phyloP scores from a whole-genome alignment of 2,888 invertebrate genomes.

The Luffia ferchaultella region DNA sequence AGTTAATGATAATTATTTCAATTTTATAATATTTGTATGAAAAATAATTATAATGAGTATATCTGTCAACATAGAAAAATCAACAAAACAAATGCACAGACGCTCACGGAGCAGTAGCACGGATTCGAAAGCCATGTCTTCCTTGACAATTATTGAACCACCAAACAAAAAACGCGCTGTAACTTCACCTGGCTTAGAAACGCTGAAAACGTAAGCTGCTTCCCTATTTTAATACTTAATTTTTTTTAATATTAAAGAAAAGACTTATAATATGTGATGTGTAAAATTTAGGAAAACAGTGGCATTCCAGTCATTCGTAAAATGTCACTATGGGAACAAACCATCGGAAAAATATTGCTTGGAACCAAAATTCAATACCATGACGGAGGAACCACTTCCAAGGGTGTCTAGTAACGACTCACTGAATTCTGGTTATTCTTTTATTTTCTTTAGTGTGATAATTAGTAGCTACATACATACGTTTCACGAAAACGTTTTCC shows the following conservation, averaged over 20 bases:
- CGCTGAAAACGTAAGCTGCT: background rate
- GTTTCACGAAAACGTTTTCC: too few relatives aligned
- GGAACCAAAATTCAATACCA: background rate
- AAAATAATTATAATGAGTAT: too few relatives aligned
- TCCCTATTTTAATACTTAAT: too few relatives aligned
- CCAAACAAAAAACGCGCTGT: too few relatives aligned
- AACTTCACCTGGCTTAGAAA: background rate
- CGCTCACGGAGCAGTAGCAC: background rate
- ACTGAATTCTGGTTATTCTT: background rate
- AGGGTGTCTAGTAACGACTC: background rate
- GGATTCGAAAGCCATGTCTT: background rate
- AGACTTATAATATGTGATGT: too few relatives aligned
- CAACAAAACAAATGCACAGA: background rate
- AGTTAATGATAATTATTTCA: too few relatives aligned
- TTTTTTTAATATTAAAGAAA: too few relatives aligned
- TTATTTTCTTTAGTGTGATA: background rate
- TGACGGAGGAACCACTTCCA: background rate
- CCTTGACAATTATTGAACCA: too few relatives aligned
- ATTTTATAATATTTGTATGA: too few relatives aligned
- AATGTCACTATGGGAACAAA: too few relatives aligned
- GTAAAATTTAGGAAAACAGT: too few relatives aligned
- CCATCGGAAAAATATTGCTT: background rate
- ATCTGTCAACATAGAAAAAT: background rate
- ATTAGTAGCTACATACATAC: background rate
- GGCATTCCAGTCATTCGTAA: too few relatives aligned